These are phyloP conservation scores for Nibea albiflora DNA, from an alignment of 2,113 vertebrate genomes.

Conservation along the genomic window DNA sequence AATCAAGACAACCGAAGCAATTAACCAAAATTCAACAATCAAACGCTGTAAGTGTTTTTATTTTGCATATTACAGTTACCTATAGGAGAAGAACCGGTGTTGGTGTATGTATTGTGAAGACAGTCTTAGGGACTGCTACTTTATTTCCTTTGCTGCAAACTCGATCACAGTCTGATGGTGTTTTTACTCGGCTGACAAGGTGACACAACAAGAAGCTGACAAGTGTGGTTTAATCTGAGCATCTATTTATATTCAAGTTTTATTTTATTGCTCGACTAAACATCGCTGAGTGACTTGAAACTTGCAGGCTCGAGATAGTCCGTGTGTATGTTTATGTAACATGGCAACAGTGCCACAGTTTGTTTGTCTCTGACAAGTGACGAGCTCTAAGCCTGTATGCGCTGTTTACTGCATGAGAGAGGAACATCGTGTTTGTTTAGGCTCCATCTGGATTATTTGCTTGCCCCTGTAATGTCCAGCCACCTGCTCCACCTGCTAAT, in stretches of 20 bases:
- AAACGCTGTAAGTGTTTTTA: too few species aligned
- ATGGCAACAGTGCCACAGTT: background rate
- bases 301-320: background rate
- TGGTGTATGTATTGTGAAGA: background rate
- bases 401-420: background rate
- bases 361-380: constrained; percentile 3
- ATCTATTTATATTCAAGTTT: background rate
- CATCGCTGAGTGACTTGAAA: background rate
- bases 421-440: constrained; percentile 20
- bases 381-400: background rate
- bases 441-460: constrained; percentile 22
- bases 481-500: constrained; percentile 49
- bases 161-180: too few species aligned
- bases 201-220: background rate
- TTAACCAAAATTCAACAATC: too few species aligned
- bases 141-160: too few species aligned
- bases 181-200: too few species aligned
- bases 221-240: background rate
- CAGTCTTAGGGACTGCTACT: too few species aligned
- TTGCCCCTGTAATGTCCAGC: background rate
- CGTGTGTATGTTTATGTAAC: background rate
- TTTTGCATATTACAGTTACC: background rate
- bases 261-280: background rate
- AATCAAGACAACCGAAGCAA: too few species aligned
- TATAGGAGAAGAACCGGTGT: background rate